Base-by-base conservation (phyloP, 1,140 invertebrate species). In the Penaeus japonicus region DNA sequence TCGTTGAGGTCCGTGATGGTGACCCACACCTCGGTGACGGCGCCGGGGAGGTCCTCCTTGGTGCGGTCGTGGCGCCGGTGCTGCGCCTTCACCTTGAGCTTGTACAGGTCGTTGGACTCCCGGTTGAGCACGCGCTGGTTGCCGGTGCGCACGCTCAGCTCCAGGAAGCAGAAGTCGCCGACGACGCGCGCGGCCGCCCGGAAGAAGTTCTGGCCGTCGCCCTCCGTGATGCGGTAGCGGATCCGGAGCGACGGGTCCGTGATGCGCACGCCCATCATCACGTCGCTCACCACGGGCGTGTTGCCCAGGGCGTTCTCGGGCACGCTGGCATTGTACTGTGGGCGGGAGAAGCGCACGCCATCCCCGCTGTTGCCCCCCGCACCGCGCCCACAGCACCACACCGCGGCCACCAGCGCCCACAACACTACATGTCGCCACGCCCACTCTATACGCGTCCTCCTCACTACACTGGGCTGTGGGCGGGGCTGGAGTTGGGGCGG, bases 131-230 rank as follows among this genome's bases (percentile, higher is more conserved):
- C 96, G 90, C 96, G 95, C 39, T 95, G 94, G 92, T 96, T 96
- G 73, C 95, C 96, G 39, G 96, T 97, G 91, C 96, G 94, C 87
- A 96, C 98, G 90, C 97, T 94, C 85, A 99, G 95, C 53, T 96
- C 94, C 32, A 99, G 94, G 92, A 99, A 99, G 92, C 96, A 97
- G 94, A 98, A 99, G 93, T 99, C 97, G 30, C 97, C 98, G 18
- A 99, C 96, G 47, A 95, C 93, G 22, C 95, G 93, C 82, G 97
- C 95, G 92, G 98, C 97, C 0, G 97, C 96, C 92, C 98, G 98
- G 93, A 99, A 99, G 92, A 98, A 96, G 91, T 96, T 96, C 85
- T 97, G 95, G 39, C 95, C 94, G 92, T 99, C 97, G 39, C 97
- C 97, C 89, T 94, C 94, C 22, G 95, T 93, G 92, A 99, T 98